Evolutionary conservation across 2,797 vertebrate species (phyloP), one percentile per base, ranked within the genome.

Genomic region (Premnoplex brunnescens): DNA sequence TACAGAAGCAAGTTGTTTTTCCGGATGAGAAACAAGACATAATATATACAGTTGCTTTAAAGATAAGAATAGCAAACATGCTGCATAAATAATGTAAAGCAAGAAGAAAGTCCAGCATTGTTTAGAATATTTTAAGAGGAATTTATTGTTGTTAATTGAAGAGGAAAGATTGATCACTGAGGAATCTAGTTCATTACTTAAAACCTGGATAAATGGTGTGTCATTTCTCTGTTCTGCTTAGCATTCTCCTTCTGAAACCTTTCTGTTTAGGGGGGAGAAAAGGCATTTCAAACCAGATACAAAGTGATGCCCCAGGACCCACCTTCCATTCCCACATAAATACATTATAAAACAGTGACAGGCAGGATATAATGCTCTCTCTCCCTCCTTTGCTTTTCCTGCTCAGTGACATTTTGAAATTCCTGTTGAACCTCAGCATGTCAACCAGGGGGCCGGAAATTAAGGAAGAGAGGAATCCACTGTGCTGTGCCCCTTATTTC

Each of bases 101-200:
- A 48, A 85, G 83, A 95, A 93, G 55, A 95, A 97, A 96, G 88
- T 91, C 90, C 88, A 32, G 87, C 74, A 60, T 85, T 95, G 68
- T 93, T 96, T 96, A 67, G 95, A 97, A 96, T 96, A 92, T 96
- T 96, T 96, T 92, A 96, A 91, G 94, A 94, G 88, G 72, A 94
- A 91, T 92, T 91, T 95, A 95, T 93, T 95, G 91, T 86, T 83
- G 87, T 90, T 97, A 96, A 96, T 97, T 96, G 94, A 95, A 95
- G 24, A 51, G 37, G 59, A 90, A 88, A 96, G 95, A 96, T 94
- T 91, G 95, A 96, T 97, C 81, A 68, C 84, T 36, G 44, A 92
- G 85, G 79, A 84, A 91, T 89, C 76, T 58, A 56, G 78, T 85
- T 89, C 91, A 93, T 96, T 97, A 95, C 93, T 96, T 95, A 94